phyloP scores from a whole-genome alignment of 2,888 invertebrate genomes.

The Hypsopygia costalis region DNA sequence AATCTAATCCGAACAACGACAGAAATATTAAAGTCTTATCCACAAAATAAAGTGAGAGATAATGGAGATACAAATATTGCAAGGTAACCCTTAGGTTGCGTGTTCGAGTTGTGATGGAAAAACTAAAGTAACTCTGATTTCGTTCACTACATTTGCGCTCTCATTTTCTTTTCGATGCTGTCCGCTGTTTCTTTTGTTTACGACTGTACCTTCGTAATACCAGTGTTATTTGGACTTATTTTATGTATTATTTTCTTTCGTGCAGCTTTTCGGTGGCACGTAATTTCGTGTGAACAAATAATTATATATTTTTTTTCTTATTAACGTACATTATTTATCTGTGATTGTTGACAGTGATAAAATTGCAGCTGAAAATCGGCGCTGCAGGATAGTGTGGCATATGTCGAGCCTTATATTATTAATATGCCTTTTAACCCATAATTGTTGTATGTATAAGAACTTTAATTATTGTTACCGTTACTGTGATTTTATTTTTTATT shows the following conservation, averaged over 20 bases:
- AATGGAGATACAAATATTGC: constrained; percentile 24
- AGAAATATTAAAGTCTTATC: constrained; percentile 5
- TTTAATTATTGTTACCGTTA: too few relatives aligned
- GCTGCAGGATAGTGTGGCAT: too few relatives aligned
- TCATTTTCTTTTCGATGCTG: constrained; percentile 2
- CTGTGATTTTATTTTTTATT: too few relatives aligned
- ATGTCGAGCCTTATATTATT: too few relatives aligned
- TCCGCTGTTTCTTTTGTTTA: constrained; percentile 15
- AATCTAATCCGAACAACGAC: too few relatives aligned
- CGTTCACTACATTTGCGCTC: constrained; percentile 18
- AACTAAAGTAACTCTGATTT: constrained; percentile 32
- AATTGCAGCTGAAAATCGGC: too few relatives aligned
- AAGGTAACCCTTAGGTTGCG: constrained; percentile 43
- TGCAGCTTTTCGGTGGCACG: background rate
- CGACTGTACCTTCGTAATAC: constrained; percentile 17
- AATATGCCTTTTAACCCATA: too few relatives aligned
- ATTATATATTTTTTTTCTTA: constrained; percentile 15
- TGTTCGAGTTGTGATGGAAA: constrained; percentile 48
- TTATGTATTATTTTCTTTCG: constrained; percentile 3
- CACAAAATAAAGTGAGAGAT: constrained; percentile 11
- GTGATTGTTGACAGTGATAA: too few relatives aligned
- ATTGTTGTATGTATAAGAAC: too few relatives aligned
- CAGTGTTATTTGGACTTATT: constrained; percentile 8
- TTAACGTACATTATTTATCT: too few relatives aligned
- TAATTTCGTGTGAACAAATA: background rate